Evolutionary conservation across 92 coral and sea anemone genomes (phyloP), one percentile per base, ranked within the genome.

Genomic region (Micromussa lordhowensis): DNA sequence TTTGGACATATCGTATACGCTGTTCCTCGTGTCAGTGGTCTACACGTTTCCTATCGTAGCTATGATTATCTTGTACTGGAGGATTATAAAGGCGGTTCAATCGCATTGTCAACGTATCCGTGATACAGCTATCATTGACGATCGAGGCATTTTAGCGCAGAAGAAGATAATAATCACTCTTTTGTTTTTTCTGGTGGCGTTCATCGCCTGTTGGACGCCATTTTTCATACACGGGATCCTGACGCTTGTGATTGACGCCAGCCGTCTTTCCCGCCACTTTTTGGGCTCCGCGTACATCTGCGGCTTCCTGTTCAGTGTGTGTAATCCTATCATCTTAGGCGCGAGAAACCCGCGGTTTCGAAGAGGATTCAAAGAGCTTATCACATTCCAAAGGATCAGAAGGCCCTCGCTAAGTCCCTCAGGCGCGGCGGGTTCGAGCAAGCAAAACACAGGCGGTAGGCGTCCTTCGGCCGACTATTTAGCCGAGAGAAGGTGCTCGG

Each of bases 201-300:
- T 92, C 83, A 79, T 94, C 51, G 64, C 90, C 66, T 92, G 92
- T 64, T 95, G 98, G 98, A 90, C 95, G 80, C 98, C 98, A 12
- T 89, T 88, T 61, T 94, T 91, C 68, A 30, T 85, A 29, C 85
- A 95, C 83, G 87, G 90, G 34, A 24, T 86, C 53, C 14, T 90
- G 5, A 71, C 92, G 22, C 88, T 92, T 9, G 75, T 87, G 13
- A n/a, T 83, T n/a, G 86, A 82, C 18, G 80, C 59, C 24, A 73
- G 73, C 26, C 53, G 26, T 32, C 32, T 66, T 81, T 82, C 89
- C 18, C 83, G 79, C 78, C 82, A 79, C 76, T 85, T 94, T 31
- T 81, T 94, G 13, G 86, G 89, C 51, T 69, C 83, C 24, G 92
- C 96, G 30, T 87, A 91, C 88, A 87, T 88, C 49, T 95, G 95